phyloP scores from a whole-genome alignment of 2,888 invertebrate species.

The Coecobrya sp. region DNA sequence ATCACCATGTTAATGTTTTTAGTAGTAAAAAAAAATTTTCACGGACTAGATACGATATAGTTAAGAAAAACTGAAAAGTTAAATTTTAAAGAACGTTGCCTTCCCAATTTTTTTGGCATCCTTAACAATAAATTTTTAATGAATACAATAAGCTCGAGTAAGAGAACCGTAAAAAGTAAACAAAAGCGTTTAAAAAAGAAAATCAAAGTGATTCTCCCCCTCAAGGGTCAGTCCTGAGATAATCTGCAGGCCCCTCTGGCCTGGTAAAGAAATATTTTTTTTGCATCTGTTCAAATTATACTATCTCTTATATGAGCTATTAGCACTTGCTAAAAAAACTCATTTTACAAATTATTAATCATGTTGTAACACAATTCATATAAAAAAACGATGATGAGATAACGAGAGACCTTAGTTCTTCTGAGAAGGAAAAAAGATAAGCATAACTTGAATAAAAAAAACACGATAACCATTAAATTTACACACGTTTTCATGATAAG shows the following conservation, averaged over 20 bases:
- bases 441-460: not conserved
- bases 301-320: not conserved
- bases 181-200: not conserved
- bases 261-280: too few relatives aligned
- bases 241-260: too few relatives aligned
- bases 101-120: slow-evolving; percentile 15
- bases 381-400: slow-evolving; percentile 8
- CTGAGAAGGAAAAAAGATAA: not conserved
- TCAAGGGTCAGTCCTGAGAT: too few relatives aligned
- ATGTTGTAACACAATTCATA: not conserved
- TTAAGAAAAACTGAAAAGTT: slow-evolving; percentile 34
- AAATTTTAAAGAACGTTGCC: slow-evolving; percentile 1
- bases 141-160: not conserved
- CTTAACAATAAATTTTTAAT: not conserved
- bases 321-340: slow-evolving; percentile 18
- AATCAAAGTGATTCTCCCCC: slow-evolving; percentile 13
- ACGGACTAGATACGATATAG: slow-evolving; percentile 70
- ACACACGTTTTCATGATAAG: not conserved
- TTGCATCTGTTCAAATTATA: too few relatives aligned
- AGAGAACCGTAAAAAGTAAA: not conserved
- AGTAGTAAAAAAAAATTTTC: slow-evolving; percentile 38
- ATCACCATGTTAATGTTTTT: not conserved
- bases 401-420: too few relatives aligned
- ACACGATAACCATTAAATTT: not conserved
- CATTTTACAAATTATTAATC: slow-evolving; percentile 3